Evolutionary conservation across 2,113 vertebrate species (phyloP).

Genomic region (Gymnobelideus leadbeateri): DNA sequence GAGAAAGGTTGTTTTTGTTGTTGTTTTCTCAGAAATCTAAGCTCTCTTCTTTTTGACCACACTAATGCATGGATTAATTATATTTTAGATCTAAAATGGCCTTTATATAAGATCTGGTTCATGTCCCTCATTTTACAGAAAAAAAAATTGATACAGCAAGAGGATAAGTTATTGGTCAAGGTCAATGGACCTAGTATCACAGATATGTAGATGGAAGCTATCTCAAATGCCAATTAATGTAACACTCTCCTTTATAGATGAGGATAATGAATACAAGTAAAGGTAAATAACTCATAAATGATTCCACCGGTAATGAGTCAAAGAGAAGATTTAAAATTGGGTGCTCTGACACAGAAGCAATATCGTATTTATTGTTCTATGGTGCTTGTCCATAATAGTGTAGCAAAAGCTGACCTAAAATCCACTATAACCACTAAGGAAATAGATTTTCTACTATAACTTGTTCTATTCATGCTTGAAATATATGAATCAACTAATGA

Average conservation of each 20-base stretch:
- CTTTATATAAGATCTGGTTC: neutral
- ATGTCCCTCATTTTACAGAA: neutral
- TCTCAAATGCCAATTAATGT: neutral
- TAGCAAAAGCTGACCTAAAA: neutral
- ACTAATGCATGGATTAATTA: neutral
- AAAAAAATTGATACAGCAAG: neutral
- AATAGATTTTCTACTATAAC: neutral
- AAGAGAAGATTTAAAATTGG: neutral
- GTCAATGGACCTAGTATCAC: neutral
- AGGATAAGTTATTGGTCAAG: neutral
- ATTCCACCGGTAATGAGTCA: neutral
- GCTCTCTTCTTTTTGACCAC: neutral
- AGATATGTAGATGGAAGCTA: neutral
- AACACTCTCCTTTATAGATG: neutral
- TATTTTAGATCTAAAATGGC: neutral
- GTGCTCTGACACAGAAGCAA: neutral
- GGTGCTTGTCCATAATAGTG: neutral
- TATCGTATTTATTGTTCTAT: neutral
- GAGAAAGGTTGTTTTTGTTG: neutral
- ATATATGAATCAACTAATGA: neutral
- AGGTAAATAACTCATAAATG: neutral
- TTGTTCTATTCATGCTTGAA: neutral
- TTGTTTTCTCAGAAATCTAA: neutral
- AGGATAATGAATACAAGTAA: neutral
- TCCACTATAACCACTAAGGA: neutral